These are phyloP conservation scores for Penaeus chinensis DNA, from an alignment of 1,140 invertebrate genomes.

Conservation along the genomic window DNA sequence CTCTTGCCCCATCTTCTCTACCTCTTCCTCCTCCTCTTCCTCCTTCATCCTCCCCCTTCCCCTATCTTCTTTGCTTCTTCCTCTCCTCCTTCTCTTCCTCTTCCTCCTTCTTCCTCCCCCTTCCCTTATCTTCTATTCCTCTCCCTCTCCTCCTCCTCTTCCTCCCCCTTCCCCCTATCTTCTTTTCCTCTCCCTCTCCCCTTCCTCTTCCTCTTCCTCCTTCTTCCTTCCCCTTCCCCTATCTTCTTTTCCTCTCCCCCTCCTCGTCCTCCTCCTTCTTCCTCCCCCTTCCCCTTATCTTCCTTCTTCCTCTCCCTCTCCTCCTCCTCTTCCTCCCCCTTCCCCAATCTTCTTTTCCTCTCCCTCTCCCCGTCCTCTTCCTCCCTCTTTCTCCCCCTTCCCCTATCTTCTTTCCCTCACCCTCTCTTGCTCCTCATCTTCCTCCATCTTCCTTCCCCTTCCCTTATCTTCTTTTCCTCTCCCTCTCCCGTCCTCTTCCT, in stretches of 20 bases:
- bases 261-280: background rate
- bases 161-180: background rate
- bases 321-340: background rate
- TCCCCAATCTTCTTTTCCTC: background rate
- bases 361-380: background rate
- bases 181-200: background rate
- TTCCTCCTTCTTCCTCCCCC: too few species aligned
- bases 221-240: background rate
- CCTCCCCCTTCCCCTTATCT: background rate
- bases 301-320: background rate
- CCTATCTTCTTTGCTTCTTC: background rate
- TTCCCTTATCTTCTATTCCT: too few species aligned
- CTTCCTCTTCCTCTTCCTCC: background rate
- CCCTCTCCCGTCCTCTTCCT: background rate
- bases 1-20: background rate
- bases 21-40: background rate
- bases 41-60: background rate
- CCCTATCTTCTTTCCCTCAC: conserved; percentile 3
- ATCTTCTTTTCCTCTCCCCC: background rate
- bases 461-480: background rate
- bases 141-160: background rate
- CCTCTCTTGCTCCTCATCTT: background rate
- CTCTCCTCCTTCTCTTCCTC: background rate
- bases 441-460: background rate
- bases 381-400: background rate